A percentile compares a stretch with the other conserved stretches of the same genome.
phyloP scores from a whole-genome alignment of 53 echinoderm and acorn worm genomes.

The Echinometra lucunter region DNA sequence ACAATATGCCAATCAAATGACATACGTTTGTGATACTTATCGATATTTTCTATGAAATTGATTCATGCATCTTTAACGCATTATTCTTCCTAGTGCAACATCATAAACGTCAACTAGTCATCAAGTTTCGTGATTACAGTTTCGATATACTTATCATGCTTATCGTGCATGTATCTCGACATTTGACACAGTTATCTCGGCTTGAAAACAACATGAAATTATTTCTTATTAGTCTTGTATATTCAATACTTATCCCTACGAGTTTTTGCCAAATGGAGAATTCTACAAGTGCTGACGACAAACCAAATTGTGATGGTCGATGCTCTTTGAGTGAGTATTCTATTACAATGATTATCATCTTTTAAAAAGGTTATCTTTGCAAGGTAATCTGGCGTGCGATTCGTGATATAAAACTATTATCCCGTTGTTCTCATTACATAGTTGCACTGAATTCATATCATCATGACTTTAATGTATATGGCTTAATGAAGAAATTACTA shows the following conservation, averaged over 20 bases:
- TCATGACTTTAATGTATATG: no score
- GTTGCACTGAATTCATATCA: no score
- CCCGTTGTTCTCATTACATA: no score
- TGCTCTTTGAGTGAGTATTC: not conserved
- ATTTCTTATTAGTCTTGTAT: not conserved
- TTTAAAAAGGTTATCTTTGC: not conserved
- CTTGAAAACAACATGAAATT: not conserved
- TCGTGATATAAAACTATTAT: not conserved
- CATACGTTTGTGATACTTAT: no score
- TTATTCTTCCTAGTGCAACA: not conserved
- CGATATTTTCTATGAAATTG: no score
- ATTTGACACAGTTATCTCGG: not conserved
- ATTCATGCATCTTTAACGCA: no score
- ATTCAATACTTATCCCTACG: not conserved
- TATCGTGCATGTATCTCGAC: not conserved
- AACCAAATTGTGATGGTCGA: constrained; percentile 1
- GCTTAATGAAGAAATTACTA: no score
- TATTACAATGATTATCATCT: not conserved
- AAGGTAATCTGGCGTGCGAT: not conserved
- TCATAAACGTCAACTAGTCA: not conserved
- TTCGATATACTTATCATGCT: not conserved
- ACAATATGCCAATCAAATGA: no score
- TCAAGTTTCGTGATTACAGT: not conserved
- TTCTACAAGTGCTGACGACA: not conserved
- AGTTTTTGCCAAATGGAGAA: not conserved